Evolutionary conservation across 2,888 invertebrate genomes (phyloP), one percentile per base, ranked within the genome.

Genomic region (Nomada fabriciana): DNA sequence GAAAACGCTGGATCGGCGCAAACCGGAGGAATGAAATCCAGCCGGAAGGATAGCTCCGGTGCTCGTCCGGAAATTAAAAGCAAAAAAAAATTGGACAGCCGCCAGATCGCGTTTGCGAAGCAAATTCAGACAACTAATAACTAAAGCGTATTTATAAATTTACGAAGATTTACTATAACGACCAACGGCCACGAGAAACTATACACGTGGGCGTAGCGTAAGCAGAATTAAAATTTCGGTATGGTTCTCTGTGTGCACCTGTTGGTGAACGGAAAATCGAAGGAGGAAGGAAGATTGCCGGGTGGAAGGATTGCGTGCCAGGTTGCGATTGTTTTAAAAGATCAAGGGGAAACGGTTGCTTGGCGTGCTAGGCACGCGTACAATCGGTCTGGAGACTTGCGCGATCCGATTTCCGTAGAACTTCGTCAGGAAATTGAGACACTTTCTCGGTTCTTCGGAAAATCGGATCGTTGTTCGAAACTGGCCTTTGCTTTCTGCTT

Each of bases 111-210:
- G 82, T 87, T 87, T 82, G 80, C 82, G 77, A 74, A 83, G 87
- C 82, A 81, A 83, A 87, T 84, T 84, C 81, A 74, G 82, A 87
- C 85, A 84, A 88, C 89, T 87, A 88, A 88, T 88, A 88, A 88
- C 83, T 87, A 88, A 87, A 87, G 52, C n/a, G 71, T 42, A 43
- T 77, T 83, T 82, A 85, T 82, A 80, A 86, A 84, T 87, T 80
- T 59, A 71, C 80, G 74, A 84, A 81, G 79, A 87, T 87, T 86
- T 87, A 87, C 77, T 80, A 74, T 81, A 85, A 85, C 79, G 77
- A 77, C 71, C 78, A 15, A 18, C 61, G 72, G 73, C 79, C 76
- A 76, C 81, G 81, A 83, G 74, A 87, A 68, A 63, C 68, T 59
- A 36, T n/a, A 69, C 78, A 23, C 65, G 61, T 18, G 15, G 15